These are phyloP conservation scores for Athene cunicularia DNA, from an alignment of 2,113 vertebrate species.

Conservation along the genomic window DNA sequence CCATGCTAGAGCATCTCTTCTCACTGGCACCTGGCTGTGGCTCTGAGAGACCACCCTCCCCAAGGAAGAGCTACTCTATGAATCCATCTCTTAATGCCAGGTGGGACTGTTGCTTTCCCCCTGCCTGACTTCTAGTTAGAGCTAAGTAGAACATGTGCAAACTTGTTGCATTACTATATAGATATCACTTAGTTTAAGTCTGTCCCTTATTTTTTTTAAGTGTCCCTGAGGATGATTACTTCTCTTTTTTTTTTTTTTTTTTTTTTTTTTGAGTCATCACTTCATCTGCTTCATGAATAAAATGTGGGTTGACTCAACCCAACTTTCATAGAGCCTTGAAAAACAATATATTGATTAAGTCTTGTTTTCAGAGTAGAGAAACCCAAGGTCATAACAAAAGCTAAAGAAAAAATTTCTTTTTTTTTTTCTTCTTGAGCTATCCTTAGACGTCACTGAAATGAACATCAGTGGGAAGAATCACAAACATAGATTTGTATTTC, in stretches of 20 bases:
- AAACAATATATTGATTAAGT: background rate
- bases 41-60: background rate
- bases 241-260: background rate
- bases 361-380: background rate
- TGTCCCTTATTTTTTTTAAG: background rate
- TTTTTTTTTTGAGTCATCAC: constrained; percentile 1
- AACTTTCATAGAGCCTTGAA: background rate
- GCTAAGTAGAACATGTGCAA: background rate
- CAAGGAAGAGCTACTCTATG: background rate
- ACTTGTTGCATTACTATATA: background rate
- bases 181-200: background rate
- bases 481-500: background rate
- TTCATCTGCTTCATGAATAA: background rate
- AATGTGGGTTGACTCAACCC: background rate
- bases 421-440: background rate
- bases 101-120: background rate
- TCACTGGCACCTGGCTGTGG: background rate
- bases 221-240: background rate
- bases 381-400: background rate
- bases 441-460: background rate
- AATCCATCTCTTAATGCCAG: background rate
- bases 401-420: background rate
- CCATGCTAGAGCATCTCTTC: background rate
- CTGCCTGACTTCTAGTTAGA: background rate
- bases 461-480: background rate